Evolutionary conservation across 2,888 invertebrate species (phyloP).

Genomic region (Eubasilissa splendida): DNA sequence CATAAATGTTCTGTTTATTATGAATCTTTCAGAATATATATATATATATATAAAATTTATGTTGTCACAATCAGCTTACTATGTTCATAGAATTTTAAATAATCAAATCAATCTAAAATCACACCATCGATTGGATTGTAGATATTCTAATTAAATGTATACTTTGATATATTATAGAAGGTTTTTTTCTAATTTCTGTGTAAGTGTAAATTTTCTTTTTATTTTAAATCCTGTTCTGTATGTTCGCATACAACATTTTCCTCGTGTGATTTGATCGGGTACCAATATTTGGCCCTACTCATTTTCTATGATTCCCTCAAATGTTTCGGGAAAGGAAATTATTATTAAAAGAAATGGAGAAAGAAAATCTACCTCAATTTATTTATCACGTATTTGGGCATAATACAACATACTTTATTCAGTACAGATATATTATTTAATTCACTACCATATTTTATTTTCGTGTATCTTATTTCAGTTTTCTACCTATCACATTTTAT

Average conservation of each 20-base stretch:
- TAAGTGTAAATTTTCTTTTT: constrained; percentile 42
- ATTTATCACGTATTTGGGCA: constrained; percentile 74
- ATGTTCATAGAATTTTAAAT: constrained; percentile 35
- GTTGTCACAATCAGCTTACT: constrained; percentile 45
- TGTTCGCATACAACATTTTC: constrained; percentile 12
- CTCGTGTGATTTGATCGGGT: constrained; percentile 19
- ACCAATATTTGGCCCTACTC: neutral
- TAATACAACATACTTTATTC: constrained; percentile 68
- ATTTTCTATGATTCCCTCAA: constrained; percentile 8
- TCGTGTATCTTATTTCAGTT: constrained; percentile 56
- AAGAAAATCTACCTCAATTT: constrained; percentile 73
- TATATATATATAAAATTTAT: constrained; percentile 45
- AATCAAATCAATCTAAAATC: constrained; percentile 37
- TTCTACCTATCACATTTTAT: constrained; percentile 58
- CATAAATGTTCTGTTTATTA: constrained; percentile 54
- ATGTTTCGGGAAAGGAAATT: constrained; percentile 29
- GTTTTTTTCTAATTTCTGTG: constrained; percentile 40
- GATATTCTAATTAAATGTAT: constrained; percentile 45
- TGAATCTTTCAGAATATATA: constrained; percentile 53
- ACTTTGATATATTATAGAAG: constrained; percentile 30
- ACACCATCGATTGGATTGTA: constrained; percentile 41
- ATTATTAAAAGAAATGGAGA: constrained; percentile 30
- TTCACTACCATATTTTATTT: constrained; percentile 49
- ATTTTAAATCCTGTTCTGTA: constrained; percentile 1
- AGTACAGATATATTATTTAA: constrained; percentile 42